phyloP scores from a whole-genome alignment of 2,888 invertebrate genomes.

The Arge pagana region DNA sequence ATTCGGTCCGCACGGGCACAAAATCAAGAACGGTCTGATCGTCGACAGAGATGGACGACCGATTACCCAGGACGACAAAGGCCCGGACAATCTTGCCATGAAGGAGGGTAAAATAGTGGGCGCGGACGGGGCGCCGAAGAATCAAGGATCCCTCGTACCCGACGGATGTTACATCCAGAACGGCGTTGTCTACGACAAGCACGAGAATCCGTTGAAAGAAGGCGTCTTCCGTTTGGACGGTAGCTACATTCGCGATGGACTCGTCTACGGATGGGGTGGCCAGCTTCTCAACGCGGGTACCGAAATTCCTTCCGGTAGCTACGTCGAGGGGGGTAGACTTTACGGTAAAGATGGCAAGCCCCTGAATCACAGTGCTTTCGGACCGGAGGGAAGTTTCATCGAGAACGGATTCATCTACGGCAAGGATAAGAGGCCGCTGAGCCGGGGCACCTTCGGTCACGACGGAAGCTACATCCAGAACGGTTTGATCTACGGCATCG shows the following conservation, averaged over 20 bases:
- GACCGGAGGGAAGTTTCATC: slow-evolving; percentile 46
- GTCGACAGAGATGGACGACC: slow-evolving; percentile 49
- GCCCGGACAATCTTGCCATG: slow-evolving; percentile 47
- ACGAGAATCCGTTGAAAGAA: slow-evolving; percentile 45
- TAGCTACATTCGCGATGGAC: slow-evolving; percentile 50
- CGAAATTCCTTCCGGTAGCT: slow-evolving; percentile 44
- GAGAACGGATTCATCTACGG: slow-evolving; percentile 50
- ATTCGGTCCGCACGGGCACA: slow-evolving; percentile 51
- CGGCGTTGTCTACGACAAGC: slow-evolving; percentile 47
- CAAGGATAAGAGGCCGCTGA: slow-evolving; percentile 45
- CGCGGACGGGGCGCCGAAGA: slow-evolving; percentile 43
- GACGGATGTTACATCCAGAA: slow-evolving; percentile 51
- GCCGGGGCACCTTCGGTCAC: slow-evolving; percentile 47
- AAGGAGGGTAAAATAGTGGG: slow-evolving; percentile 51
- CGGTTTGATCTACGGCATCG: slow-evolving; percentile 44
- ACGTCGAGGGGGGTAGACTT: slow-evolving; percentile 48
- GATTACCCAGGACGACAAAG: slow-evolving; percentile 50
- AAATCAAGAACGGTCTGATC: slow-evolving; percentile 50
- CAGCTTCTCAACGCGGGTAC: slow-evolving; percentile 48
- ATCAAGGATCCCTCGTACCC: slow-evolving; percentile 47
- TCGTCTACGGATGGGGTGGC: slow-evolving; percentile 52
- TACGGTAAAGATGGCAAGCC: slow-evolving; percentile 48
- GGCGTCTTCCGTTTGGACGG: slow-evolving; percentile 51
- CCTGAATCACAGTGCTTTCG: slow-evolving; percentile 50
- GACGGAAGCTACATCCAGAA: slow-evolving; percentile 49